Conservation (phyloP, 2,888 invertebrate species). For the Latrodectus elegans region DNA sequence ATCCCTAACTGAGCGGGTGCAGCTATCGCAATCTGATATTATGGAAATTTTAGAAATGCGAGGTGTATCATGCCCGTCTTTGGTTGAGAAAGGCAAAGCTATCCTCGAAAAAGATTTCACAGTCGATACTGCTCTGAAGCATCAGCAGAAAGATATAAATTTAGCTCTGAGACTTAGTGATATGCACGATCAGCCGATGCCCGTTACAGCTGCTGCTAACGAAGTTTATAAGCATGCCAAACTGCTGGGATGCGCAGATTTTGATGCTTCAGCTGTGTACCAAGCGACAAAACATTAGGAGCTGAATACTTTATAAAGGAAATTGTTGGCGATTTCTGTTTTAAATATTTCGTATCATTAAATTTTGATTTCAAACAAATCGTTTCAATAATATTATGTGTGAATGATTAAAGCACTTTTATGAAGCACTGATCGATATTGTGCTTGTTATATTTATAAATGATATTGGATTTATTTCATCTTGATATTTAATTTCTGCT, state of each 20-base stretch:
- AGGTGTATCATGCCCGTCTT: constrained; percentile 81
- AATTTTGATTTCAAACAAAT: too few species aligned
- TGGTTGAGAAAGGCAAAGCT: constrained; percentile 28
- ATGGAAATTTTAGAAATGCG: constrained; percentile 90
- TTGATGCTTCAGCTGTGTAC: constrained; percentile 33
- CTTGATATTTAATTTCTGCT: too few species aligned
- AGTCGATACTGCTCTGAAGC: constrained; percentile 84
- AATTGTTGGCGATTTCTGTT: too few species aligned
- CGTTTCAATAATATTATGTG: too few species aligned
- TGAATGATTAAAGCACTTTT: too few species aligned
- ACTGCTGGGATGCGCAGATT: constrained; percentile 10
- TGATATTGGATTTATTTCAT: too few species aligned
- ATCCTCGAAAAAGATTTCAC: constrained; percentile 1
- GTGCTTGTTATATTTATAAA: too few species aligned
- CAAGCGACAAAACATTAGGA: constrained; percentile 8
- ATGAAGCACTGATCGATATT: too few species aligned
- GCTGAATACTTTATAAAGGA: too few species aligned
- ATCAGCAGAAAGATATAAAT: constrained; percentile 96
- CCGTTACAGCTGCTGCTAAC: constrained; percentile 92
- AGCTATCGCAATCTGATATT: constrained; percentile 90
- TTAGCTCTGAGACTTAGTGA: constrained; percentile 91
- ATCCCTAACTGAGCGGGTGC: constrained; percentile 93
- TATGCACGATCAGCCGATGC: constrained; percentile 90
- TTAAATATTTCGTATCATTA: too few species aligned
- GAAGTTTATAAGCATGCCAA: constrained; percentile 78